Evolutionary conservation across 2,888 invertebrate species (phyloP).

Genomic region (Limnephilus marmoratus): DNA sequence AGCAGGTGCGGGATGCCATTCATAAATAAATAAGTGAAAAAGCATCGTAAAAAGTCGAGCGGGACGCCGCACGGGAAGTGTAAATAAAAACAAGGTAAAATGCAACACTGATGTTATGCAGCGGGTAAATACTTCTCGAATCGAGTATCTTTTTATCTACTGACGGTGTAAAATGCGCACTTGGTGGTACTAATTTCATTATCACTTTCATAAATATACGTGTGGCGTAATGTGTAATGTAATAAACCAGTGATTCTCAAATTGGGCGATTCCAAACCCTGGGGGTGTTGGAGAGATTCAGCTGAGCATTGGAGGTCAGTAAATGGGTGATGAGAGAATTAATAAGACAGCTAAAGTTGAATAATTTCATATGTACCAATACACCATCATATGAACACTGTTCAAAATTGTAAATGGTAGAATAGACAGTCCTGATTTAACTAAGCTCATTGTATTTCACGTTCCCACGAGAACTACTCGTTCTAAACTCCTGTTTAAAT

Average conservation of each 20-base stretch:
- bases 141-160: neutral
- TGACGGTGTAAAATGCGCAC: neutral
- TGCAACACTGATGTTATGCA: conserved; percentile 37
- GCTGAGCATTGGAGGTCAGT: too few relatives aligned
- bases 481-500: too few relatives aligned
- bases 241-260: neutral
- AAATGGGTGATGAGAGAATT: too few relatives aligned
- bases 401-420: too few relatives aligned
- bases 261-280: too few relatives aligned
- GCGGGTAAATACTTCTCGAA: neutral
- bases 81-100: conserved; percentile 55
- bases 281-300: too few relatives aligned
- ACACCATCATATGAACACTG: too few relatives aligned
- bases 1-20: conserved; percentile 56
- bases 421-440: too few relatives aligned
- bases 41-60: conserved; percentile 39
- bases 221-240: neutral
- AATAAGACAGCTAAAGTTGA: too few relatives aligned
- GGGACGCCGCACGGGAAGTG: conserved; percentile 48
- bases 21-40: conserved; percentile 62
- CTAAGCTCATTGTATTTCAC: too few relatives aligned
- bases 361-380: too few relatives aligned
- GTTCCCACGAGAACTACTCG: too few relatives aligned
- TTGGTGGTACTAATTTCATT: neutral
- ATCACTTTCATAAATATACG: neutral